Percentiles rank a stretch among this genome's conserved stretches.
These are phyloP conservation scores for Dicerorhinus sumatrensis DNA, from an alignment of 2,113 vertebrate species.

Conservation along the genomic window DNA sequence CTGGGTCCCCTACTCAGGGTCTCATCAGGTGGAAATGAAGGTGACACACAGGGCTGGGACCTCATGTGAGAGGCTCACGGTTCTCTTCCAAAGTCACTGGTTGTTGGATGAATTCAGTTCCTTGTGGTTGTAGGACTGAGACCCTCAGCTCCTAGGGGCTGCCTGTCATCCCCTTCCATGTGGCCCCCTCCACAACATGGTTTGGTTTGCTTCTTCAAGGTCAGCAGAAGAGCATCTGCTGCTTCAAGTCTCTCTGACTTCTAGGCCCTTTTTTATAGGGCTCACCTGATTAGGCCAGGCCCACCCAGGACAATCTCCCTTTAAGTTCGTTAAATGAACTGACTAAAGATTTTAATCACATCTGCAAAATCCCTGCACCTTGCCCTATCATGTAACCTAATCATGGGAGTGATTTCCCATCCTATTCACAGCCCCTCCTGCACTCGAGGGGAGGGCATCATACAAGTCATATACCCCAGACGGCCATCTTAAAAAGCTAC, in stretches of 20 bases:
- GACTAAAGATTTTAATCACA: not conserved
- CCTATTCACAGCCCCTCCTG: too few relatives aligned
- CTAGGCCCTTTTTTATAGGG: not conserved
- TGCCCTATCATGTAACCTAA: fast-evolving
- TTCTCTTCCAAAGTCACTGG: not conserved
- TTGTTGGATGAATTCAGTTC: not conserved
- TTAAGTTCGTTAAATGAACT: not conserved
- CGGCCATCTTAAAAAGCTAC: fast-evolving
- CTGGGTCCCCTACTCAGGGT: fast-evolving
- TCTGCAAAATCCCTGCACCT: not conserved
- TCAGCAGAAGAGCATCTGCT: fast-evolving
- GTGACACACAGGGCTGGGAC: too few relatives aligned
- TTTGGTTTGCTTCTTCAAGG: not conserved
- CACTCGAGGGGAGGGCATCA: fast-evolving
- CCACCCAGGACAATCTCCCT: not conserved
- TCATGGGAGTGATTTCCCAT: fast-evolving
- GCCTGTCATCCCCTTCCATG: fast-evolving
- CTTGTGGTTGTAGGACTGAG: not conserved
- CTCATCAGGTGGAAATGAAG: not conserved
- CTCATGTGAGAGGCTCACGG: fast-evolving
- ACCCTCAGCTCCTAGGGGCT: too few relatives aligned
- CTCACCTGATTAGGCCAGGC: not conserved
- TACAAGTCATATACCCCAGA: fast-evolving
- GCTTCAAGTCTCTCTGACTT: not conserved
- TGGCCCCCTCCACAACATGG: fast-evolving